Evolutionary conservation across 2,113 vertebrate species (phyloP).

Genomic region (Seriola dumerili): DNA sequence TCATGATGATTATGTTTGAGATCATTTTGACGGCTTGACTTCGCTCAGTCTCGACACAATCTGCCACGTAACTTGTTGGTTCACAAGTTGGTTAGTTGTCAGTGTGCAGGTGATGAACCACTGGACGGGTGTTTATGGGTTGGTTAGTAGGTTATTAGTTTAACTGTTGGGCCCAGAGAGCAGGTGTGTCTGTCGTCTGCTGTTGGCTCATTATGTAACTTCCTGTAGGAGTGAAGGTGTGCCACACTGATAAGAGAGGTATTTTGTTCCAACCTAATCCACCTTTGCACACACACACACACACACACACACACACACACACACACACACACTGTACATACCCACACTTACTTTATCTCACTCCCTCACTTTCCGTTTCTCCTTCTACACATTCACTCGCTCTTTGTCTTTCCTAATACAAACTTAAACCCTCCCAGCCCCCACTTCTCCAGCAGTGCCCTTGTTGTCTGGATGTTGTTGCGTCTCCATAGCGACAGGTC

Average conservation of each 20-base stretch:
- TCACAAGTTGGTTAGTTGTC: no score
- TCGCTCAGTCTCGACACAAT: no score
- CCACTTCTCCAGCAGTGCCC: slow-evolving; percentile 20
- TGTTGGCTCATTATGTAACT: slow-evolving; percentile 30
- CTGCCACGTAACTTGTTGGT: no score
- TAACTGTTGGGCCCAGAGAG: neutral
- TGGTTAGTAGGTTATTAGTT: neutral
- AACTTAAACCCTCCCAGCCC: slow-evolving; percentile 28
- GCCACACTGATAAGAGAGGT: slow-evolving; percentile 58
- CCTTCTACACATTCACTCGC: neutral
- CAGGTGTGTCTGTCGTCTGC: slow-evolving; percentile 18
- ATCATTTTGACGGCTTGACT: no score
- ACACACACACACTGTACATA: neutral
- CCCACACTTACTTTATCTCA: neutral
- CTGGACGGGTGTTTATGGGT: neutral
- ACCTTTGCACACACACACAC: slow-evolving; percentile 36
- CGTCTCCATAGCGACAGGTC: slow-evolving; percentile 63
- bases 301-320: slow-evolving; percentile 8
- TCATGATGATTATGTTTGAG: no score
- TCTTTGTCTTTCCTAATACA: slow-evolving; percentile 29
- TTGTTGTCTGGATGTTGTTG: slow-evolving; percentile 59
- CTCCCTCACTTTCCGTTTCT: slow-evolving; percentile 41
- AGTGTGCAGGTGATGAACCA: no score
- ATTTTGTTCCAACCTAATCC: slow-evolving; percentile 27
- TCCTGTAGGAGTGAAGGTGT: slow-evolving; percentile 47